Conservation (phyloP, 2,113 vertebrate species). For the Chaetodon auriga region DNA sequence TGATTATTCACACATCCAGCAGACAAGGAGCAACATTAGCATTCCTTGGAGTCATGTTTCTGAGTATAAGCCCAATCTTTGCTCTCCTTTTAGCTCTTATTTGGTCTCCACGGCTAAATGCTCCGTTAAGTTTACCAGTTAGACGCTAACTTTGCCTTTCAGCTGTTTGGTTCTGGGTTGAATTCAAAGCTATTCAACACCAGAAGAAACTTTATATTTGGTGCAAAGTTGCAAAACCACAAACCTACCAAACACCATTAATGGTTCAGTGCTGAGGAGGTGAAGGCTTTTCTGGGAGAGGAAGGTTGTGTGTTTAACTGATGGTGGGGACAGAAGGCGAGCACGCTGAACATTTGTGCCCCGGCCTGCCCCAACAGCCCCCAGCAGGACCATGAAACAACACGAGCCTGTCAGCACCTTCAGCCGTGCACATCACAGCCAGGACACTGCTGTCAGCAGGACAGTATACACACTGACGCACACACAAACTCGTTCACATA, state of each 20-base stretch:
- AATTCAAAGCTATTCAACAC: neutral
- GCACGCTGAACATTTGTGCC: constrained; percentile 16
- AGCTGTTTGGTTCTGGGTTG: neutral
- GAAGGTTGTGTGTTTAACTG: constrained; percentile 40
- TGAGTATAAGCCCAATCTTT: too few species aligned
- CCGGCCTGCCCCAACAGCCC: constrained; percentile 42
- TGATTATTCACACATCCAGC: too few species aligned
- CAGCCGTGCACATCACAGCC: constrained; percentile 56
- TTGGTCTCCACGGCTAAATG: too few species aligned
- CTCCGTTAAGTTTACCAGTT: too few species aligned
- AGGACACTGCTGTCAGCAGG: constrained; percentile 64
- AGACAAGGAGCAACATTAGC: too few species aligned
- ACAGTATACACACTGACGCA: constrained; percentile 28
- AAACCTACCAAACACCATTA: neutral
- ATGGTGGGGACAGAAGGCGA: neutral
- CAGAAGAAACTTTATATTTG: neutral
- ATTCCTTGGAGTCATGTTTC: too few species aligned
- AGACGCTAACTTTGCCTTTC: too few species aligned
- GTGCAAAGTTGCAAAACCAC: neutral
- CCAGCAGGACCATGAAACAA: constrained; percentile 56
- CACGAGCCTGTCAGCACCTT: constrained; percentile 71
- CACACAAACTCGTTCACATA: constrained; percentile 36
- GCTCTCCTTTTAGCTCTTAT: too few species aligned
- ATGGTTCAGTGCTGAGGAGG: constrained; percentile 17
- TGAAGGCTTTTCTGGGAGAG: neutral